A percentile compares a stretch with the other conserved stretches of the same genome.
These are phyloP conservation scores for Pica pica DNA, from an alignment of 2,113 vertebrate genomes.

Conservation along the genomic window DNA sequence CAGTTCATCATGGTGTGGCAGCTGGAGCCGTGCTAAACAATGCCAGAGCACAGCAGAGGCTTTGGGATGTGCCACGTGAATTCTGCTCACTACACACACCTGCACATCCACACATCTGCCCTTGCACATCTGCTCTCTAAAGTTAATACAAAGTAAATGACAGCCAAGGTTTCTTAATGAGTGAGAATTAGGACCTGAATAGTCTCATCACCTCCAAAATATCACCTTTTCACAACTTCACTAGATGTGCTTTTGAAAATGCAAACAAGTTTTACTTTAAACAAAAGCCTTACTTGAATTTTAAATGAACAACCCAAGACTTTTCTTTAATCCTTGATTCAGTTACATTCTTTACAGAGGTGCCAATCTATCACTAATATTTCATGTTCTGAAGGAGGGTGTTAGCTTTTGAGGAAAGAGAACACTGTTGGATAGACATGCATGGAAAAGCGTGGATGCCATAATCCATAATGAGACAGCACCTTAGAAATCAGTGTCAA, in stretches of 20 bases:
- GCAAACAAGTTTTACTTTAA: background rate
- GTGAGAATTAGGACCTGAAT: background rate
- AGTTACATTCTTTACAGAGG: background rate
- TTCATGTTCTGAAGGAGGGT: background rate
- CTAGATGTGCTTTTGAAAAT: background rate
- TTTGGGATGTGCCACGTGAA: background rate
- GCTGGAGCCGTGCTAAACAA: accelerated
- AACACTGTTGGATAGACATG: background rate
- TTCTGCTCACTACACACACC: background rate
- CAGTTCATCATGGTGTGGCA: accelerated
- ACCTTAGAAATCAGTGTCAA: background rate
- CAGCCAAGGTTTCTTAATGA: background rate
- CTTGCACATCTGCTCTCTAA: background rate
- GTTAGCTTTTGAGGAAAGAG: background rate
- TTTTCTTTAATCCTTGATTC: background rate
- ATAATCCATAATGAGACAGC: background rate
- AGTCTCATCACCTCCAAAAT: background rate
- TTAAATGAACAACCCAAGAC: background rate
- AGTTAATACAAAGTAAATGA: background rate
- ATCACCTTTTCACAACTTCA: background rate
- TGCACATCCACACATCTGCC: background rate
- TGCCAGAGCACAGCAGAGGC: background rate
- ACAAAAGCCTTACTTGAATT: background rate
- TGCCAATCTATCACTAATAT: background rate
- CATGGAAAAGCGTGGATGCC: background rate